A percentile compares a stretch with the other conserved stretches of the same genome.
These are phyloP conservation scores for Dicentrarchus labrax DNA, from an alignment of 2,113 vertebrate species.

Conservation along the genomic window DNA sequence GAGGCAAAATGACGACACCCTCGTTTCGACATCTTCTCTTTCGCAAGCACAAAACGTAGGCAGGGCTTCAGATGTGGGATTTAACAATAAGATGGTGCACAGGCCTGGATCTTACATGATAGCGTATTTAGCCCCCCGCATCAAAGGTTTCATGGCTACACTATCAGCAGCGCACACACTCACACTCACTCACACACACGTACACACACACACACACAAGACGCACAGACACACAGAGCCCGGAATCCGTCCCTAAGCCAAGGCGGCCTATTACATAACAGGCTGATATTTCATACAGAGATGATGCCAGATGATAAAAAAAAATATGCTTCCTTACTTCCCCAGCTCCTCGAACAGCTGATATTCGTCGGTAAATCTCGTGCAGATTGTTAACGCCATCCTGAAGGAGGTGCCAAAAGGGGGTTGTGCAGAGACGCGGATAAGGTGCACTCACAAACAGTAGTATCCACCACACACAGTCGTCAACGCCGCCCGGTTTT, in stretches of 20 bases:
- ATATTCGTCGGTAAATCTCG: conserved; percentile 97
- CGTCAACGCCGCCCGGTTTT: conserved; percentile 63
- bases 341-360: conserved; percentile 99
- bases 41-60: conserved; percentile 21
- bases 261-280: conserved; percentile 74
- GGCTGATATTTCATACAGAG: conserved; percentile 64
- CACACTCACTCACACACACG: neutral
- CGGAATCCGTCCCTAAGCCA: conserved; percentile 63
- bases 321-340: conserved; percentile 88
- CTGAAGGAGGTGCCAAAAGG: conserved; percentile 68
- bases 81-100: conserved; percentile 39
- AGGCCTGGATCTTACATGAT: conserved; percentile 16
- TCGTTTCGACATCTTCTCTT: conserved; percentile 23
- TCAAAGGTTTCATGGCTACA: conserved; percentile 37
- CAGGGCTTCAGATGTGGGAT: conserved; percentile 44
- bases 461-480: conserved; percentile 61
- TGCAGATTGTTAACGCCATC: conserved; percentile 95
- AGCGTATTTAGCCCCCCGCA: conserved; percentile 13
- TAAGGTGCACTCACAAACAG: conserved; percentile 62
- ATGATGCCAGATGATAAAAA: conserved; percentile 53
- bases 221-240: conserved; percentile 28
- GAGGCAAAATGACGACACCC: conserved; percentile 52
- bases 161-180: conserved; percentile 9
- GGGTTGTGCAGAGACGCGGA: conserved; percentile 51
- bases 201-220: conserved; percentile 2